Conservation (phyloP, 2,113 vertebrate species). For the Orcinus orca region DNA sequence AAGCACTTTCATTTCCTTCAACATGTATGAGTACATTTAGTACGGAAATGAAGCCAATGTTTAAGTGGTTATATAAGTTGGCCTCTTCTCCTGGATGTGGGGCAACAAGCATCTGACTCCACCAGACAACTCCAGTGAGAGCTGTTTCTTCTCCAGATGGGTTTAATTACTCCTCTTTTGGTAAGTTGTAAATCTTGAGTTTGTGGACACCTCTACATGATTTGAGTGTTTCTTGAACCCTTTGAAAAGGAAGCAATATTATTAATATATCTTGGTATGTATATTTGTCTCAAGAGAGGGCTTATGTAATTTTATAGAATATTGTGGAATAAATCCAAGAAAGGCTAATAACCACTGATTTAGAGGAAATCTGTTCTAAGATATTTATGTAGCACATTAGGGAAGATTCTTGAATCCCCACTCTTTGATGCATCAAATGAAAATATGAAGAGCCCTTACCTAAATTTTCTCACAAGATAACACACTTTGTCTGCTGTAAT, state of each 20-base stretch:
- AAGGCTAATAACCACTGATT: background rate
- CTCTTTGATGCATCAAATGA: background rate
- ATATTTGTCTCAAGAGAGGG: background rate
- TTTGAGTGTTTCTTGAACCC: background rate
- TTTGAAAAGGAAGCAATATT: background rate
- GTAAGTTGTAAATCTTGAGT: background rate
- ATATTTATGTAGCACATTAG: background rate
- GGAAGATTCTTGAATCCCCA: background rate
- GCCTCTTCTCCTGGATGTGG: background rate
- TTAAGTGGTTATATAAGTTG: conserved; percentile 67
- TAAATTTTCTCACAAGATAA: background rate
- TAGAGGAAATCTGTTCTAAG: background rate
- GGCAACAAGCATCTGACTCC: conserved; percentile 16
- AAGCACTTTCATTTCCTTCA: conserved; percentile 68
- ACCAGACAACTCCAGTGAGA: background rate
- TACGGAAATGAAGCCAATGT: conserved; percentile 64
- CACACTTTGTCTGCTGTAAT: background rate
- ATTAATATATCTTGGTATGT: background rate
- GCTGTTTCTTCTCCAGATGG: background rate
- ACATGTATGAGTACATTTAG: conserved; percentile 64
- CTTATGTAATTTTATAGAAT: background rate
- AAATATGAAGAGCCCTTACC: background rate
- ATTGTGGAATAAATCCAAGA: conserved; percentile 29
- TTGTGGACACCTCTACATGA: background rate
- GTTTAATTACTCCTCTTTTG: background rate